phyloP scores from a whole-genome alignment of 2,888 invertebrate genomes.

The Drosophila fulvimacula region DNA sequence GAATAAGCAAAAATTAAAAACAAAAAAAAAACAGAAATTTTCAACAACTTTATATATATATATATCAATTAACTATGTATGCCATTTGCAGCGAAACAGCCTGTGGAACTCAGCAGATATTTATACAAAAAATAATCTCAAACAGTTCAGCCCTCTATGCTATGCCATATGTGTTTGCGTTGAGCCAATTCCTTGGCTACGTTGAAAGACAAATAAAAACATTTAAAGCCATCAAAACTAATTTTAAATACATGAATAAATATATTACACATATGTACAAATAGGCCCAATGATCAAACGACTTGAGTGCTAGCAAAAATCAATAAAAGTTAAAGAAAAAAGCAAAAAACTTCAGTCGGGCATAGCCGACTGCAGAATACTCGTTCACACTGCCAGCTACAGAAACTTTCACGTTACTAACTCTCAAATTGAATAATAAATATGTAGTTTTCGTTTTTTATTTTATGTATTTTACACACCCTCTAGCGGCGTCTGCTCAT shows the following conservation, averaged over 20 bases:
- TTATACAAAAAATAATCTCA: background rate
- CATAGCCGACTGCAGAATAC: background rate
- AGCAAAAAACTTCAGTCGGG: background rate
- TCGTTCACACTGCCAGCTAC: background rate
- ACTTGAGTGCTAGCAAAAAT: constrained; percentile 13
- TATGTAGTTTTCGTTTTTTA: too few relatives aligned
- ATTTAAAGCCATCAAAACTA: constrained; percentile 5
- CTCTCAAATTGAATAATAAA: too few relatives aligned
- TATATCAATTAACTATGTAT: background rate
- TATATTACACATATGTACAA: constrained; percentile 21
- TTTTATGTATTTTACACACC: background rate
- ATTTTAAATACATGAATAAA: background rate
- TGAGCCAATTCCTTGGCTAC: background rate
- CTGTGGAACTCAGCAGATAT: background rate
- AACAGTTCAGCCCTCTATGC: background rate
- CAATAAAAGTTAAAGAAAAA: background rate
- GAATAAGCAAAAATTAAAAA: background rate
- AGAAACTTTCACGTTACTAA: too few relatives aligned
- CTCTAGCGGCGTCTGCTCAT: background rate
- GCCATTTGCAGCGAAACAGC: background rate
- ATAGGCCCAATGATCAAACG: background rate
- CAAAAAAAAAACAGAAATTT: background rate
- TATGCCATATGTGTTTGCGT: background rate
- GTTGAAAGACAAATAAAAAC: background rate
- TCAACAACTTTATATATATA: background rate